Evolutionary conservation across 1,140 invertebrate species (phyloP).

Genomic region (Artemia franciscana): DNA sequence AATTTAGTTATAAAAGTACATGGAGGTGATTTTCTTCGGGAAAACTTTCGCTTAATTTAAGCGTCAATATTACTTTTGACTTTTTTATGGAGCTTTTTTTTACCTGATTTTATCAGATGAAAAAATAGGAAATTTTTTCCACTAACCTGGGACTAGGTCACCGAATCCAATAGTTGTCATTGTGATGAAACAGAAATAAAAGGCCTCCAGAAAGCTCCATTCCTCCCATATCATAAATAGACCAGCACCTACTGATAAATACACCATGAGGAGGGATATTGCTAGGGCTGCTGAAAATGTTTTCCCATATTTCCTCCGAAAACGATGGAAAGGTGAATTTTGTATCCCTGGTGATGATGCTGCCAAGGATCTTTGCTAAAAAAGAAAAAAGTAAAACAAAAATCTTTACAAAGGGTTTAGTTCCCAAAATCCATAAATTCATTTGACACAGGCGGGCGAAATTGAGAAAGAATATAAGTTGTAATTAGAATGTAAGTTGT

Average conservation of each 20-base stretch:
- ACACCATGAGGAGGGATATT: constrained; percentile 43
- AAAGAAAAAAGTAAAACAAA: background rate
- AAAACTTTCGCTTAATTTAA: too few species aligned
- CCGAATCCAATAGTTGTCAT: constrained; percentile 87
- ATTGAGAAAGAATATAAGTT: too few species aligned
- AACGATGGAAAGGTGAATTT: constrained; percentile 2
- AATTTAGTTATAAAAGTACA: too few species aligned
- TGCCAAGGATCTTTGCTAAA: constrained; percentile 2
- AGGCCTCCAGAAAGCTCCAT: constrained; percentile 76
- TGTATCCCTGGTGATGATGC: constrained; percentile 4
- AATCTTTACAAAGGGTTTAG: too few species aligned
- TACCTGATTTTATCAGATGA: background rate
- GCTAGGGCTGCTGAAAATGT: constrained; percentile 40
- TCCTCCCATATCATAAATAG: constrained; percentile 49
- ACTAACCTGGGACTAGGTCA: constrained; percentile 65
- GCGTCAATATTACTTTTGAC: too few species aligned
- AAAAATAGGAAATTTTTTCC: constrained; percentile 1
- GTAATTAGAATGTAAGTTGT: too few species aligned
- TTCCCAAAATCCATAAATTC: too few species aligned
- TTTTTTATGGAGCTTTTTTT: too few species aligned
- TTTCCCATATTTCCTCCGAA: constrained; percentile 12
- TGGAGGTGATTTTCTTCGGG: too few species aligned
- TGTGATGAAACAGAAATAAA: constrained; percentile 83
- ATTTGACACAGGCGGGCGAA: too few species aligned
- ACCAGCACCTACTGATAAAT: constrained; percentile 36